Evolutionary conservation across 1,140 invertebrate species (phyloP).

Genomic region (Polyergus mexicanus): DNA sequence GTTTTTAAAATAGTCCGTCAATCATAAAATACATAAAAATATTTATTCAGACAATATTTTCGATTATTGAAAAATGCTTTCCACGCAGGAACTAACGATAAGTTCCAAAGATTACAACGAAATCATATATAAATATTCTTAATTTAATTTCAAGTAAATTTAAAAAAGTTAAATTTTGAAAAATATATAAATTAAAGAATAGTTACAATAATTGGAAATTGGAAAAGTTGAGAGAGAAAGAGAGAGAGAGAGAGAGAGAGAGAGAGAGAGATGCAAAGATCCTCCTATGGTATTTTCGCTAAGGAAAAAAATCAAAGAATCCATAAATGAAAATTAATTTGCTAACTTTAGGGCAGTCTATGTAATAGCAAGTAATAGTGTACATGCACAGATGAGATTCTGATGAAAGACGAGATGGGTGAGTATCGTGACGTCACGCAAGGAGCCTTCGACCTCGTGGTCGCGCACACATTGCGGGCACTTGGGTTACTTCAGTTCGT

Average conservation of each 20-base stretch:
- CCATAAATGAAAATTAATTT: background rate
- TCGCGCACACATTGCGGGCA: conserved; percentile 47
- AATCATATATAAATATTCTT: background rate
- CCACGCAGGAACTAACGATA: background rate
- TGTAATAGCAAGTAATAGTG: background rate
- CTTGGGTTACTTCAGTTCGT: conserved; percentile 55
- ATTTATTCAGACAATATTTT: background rate
- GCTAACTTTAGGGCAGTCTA: background rate
- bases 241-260: no score
- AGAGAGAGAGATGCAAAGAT: background rate
- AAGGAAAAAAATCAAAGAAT: background rate
- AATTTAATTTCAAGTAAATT: conserved; percentile 13
- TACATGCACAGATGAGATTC: background rate
- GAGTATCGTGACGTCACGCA: conserved; percentile 35
- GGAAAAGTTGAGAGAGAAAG: no score
- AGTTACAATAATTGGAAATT: background rate
- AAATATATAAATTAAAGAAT: conserved; percentile 7
- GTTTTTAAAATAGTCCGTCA: background rate
- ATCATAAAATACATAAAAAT: background rate
- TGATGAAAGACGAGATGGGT: conserved; percentile 4
- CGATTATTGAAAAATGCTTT: conserved; percentile 11
- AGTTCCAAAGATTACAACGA: background rate
- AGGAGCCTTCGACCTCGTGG: conserved; percentile 40
- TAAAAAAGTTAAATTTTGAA: background rate
- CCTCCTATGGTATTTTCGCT: background rate